Percentiles rank a stretch among this genome's conserved stretches.
These are phyloP conservation scores for Esox niger DNA, from an alignment of 2,113 vertebrate genomes.

Conservation along the genomic window DNA sequence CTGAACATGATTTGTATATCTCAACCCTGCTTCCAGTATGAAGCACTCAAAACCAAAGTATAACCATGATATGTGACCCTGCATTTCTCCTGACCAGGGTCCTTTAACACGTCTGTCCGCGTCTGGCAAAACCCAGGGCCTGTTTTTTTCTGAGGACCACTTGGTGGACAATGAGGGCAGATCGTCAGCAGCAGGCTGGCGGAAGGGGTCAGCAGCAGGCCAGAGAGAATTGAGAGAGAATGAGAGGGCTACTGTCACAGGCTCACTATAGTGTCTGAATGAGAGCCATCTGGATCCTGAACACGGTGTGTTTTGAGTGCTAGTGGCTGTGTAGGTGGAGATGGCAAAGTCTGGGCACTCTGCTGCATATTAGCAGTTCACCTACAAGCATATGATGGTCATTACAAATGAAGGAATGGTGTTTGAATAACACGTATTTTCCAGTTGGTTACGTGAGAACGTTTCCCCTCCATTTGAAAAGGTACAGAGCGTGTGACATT, in stretches of 20 bases:
- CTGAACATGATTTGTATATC: neutral
- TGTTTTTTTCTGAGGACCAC: neutral
- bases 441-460: no score
- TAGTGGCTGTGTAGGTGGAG: neutral
- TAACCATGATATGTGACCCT: neutral
- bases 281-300: constrained; percentile 7
- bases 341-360: neutral
- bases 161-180: neutral
- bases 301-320: constrained; percentile 2
- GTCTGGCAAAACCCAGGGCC: neutral
- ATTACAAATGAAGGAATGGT: neutral
- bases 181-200: neutral
- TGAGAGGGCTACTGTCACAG: neutral
- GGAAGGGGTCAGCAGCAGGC: neutral
- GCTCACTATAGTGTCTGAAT: neutral
- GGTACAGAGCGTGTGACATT: no score
- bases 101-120: neutral
- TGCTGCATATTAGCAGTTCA: neutral
- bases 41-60: neutral
- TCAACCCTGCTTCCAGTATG: neutral
- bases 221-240: neutral
- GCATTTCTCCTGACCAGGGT: neutral
- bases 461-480: no score
- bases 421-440: no score
- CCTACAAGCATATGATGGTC: neutral